Evolutionary conservation across 2,888 invertebrate species (phyloP).

Genomic region (Chalcosyrphus nemorum): DNA sequence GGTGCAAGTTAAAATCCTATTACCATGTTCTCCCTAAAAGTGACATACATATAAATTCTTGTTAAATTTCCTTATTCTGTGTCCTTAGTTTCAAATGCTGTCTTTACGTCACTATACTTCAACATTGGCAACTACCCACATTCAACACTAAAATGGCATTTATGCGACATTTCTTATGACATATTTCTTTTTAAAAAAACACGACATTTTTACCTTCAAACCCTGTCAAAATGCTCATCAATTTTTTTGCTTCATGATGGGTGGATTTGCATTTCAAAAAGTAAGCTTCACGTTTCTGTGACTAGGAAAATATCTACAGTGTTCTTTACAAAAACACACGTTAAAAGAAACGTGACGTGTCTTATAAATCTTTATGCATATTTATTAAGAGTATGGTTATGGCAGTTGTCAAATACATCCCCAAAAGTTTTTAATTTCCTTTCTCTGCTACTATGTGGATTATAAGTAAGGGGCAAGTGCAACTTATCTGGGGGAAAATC

Average conservation of each 20-base stretch:
- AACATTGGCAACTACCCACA: not conserved
- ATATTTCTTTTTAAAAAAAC: not conserved
- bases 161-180: not conserved
- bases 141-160: not conserved
- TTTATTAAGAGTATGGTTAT: not conserved
- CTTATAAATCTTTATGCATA: not conserved
- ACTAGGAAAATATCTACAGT: not conserved
- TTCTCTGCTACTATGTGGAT: no score
- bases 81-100: not conserved
- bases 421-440: no score
- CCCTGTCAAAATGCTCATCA: not conserved
- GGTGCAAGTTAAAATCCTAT: no score
- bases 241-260: not conserved
- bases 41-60: no score
- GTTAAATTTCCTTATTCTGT: no score
- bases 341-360: not conserved
- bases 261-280: not conserved
- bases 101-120: not conserved
- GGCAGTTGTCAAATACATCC: not conserved
- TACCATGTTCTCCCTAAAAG: no score
- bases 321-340: not conserved
- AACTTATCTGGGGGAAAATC: no score
- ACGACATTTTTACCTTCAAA: not conserved
- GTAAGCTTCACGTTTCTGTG: not conserved
- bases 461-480: no score